Conservation (phyloP, 2,797 vertebrate genomes). For the Intellagama lesueurii region DNA sequence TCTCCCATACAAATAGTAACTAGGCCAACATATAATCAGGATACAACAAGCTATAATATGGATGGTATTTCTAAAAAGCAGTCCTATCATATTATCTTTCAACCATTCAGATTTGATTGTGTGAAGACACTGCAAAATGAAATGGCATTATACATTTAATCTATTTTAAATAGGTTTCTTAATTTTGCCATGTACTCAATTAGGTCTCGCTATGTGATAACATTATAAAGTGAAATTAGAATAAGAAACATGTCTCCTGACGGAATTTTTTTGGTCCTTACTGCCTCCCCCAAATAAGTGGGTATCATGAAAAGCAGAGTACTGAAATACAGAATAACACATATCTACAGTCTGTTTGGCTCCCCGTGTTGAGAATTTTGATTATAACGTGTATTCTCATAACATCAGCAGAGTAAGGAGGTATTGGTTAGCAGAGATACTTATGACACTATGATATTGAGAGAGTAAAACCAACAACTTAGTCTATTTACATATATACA, state of each 20-base stretch:
- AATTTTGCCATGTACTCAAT: not conserved
- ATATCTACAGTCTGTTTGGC: too few species aligned
- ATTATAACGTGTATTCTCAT: too few species aligned
- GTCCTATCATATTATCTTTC: not conserved
- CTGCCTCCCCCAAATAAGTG: not conserved
- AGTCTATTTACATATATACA: too few species aligned
- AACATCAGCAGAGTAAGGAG: too few species aligned
- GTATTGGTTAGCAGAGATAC: too few species aligned
- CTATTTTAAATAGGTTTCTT: not conserved
- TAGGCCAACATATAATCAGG: too few species aligned
- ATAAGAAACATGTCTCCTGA: not conserved
- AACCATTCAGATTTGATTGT: not conserved
- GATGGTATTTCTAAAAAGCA: too few species aligned
- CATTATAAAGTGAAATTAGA: not conserved
- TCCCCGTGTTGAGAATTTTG: too few species aligned
- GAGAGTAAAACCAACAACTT: not conserved
- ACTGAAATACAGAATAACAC: too few species aligned
- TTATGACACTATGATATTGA: too few species aligned
- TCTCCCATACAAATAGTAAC: too few species aligned
- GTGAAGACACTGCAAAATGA: not conserved
- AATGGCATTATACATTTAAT: not conserved
- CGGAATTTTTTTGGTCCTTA: not conserved
- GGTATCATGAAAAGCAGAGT: not conserved
- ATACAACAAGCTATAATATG: not conserved
- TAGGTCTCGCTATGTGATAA: not conserved